These are phyloP conservation scores for Fragariocoptes setiger DNA, from an alignment of 1,140 invertebrate species.

Conservation along the genomic window DNA sequence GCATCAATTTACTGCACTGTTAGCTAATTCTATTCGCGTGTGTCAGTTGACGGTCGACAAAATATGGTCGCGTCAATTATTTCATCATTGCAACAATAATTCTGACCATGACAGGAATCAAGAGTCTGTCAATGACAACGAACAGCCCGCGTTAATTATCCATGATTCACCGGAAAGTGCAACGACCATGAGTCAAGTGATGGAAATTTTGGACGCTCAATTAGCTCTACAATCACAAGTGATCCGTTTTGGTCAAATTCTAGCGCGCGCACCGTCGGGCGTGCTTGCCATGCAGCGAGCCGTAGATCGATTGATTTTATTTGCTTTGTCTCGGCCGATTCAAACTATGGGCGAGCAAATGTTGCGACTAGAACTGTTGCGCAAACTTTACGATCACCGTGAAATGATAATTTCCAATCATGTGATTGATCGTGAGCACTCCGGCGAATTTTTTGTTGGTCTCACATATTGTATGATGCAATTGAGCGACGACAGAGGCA, in stretches of 20 bases:
- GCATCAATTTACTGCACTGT: neutral
- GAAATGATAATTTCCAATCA: conserved; percentile 41
- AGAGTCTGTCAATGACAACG: no score
- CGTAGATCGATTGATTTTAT: conserved; percentile 70
- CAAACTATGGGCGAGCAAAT: conserved; percentile 49
- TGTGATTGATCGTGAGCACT: neutral
- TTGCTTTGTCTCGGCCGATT: conserved; percentile 57
- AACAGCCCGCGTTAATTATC: no score
- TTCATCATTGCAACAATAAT: no score
- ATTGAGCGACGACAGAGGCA: conserved; percentile 32
- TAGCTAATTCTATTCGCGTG: neutral
- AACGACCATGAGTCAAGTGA: neutral
- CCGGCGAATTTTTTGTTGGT: conserved; percentile 63
- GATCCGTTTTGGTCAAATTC: neutral
- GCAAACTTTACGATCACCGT: conserved; percentile 50
- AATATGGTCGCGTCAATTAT: conserved; percentile 4
- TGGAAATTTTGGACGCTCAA: neutral
- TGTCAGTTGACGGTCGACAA: conserved; percentile 2
- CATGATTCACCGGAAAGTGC: no score
- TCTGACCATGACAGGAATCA: no score
- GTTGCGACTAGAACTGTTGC: conserved; percentile 59
- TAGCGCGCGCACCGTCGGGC: neutral
- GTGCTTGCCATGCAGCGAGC: conserved; percentile 21
- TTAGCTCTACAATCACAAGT: neutral
- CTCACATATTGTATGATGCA: conserved; percentile 79